Base-by-base conservation (phyloP, 2,888 invertebrate species). In the Cantharis rufa region DNA sequence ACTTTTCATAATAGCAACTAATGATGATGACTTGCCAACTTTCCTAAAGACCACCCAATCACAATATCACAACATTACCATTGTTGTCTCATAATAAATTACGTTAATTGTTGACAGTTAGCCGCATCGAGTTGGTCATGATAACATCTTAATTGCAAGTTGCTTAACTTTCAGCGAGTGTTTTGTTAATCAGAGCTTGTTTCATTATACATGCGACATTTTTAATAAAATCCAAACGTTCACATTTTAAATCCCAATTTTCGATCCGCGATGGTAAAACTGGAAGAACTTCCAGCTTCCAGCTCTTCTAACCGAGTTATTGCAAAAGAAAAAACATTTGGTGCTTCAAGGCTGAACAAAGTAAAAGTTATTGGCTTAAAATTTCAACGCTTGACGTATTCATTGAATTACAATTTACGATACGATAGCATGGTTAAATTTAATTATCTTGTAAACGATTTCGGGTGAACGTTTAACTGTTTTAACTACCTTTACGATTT, bases 31-130 rank as follows among this genome's bases (percentile, higher is more conserved):
- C 87, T 87, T 75, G 84, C 81, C 80, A 80, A 77, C 75, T 79
- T 78, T 78, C 79, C 74, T 15, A 79, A 78, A 83, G 88, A 88
- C 88, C 88, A 88, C 88, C 88, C 88, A 87, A 87, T 87, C 87
- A 85, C 86, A 84, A 86, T 87, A 87, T 87, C 87, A 87, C 86
- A 87, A 87, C 87, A 87, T 86, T 86, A 87, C 87, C 87, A 87
- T 88, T 88, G 88, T 88, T 87, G 86, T 85, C 86, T 87, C 86
- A 86, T 87, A 88, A 88, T 88, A 88, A 88, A 88, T 88, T 87
- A 88, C 87, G 87, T 88, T 88, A 88, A 88, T 88, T 88, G 88
- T 88, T 86, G 88, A 88, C 88, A 87, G 88, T 85, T 86, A 83
- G 86, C 87, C 86, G 86, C 86, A 86, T 87, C 87, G 87, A 84